A percentile compares a stretch with the other conserved stretches of the same genome.
These are phyloP conservation scores for Zaprionus bogoriensis DNA, from an alignment of 2,888 invertebrate genomes.

Conservation along the genomic window DNA sequence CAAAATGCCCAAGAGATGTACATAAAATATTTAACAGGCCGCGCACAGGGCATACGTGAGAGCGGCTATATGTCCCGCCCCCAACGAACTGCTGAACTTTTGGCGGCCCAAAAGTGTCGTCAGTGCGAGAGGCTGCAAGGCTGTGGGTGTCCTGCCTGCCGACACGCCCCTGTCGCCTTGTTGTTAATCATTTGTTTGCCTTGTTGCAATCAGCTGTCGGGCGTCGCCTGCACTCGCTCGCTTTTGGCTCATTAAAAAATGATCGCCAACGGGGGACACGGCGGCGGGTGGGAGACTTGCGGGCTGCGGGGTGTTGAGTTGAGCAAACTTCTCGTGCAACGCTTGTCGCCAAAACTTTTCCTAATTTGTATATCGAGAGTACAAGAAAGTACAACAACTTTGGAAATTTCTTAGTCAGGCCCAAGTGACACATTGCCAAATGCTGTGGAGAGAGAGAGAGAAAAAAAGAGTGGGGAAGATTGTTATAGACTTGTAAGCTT, in stretches of 20 bases:
- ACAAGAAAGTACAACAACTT: conserved; percentile 19
- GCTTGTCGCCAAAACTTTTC: not conserved
- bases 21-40: conserved; percentile 82
- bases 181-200: conserved; percentile 69
- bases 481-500: no score
- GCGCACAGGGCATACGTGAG: conserved; percentile 19
- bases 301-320: not conserved
- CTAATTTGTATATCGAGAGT: not conserved
- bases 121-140: conserved; percentile 14
- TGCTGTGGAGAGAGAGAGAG: no score
- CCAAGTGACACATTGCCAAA: conserved; percentile 70
- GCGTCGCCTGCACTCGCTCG: conserved; percentile 15
- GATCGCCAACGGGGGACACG: conserved; percentile 48
- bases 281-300: not conserved
- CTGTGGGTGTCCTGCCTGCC: conserved; percentile 40
- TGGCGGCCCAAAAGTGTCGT: conserved; percentile 35
- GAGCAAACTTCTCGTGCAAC: conserved; percentile 34
- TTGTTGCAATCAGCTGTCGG: conserved; percentile 61
- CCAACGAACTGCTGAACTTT: conserved; percentile 28
- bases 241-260: conserved; percentile 56
- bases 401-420: conserved; percentile 40
- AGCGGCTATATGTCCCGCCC: no score
- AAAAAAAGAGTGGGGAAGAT: no score
- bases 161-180: not conserved
- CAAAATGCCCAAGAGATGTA: conserved; percentile 79